phyloP scores from a whole-genome alignment of 2,113 vertebrate species.

The Chroicocephalus ridibundus region DNA sequence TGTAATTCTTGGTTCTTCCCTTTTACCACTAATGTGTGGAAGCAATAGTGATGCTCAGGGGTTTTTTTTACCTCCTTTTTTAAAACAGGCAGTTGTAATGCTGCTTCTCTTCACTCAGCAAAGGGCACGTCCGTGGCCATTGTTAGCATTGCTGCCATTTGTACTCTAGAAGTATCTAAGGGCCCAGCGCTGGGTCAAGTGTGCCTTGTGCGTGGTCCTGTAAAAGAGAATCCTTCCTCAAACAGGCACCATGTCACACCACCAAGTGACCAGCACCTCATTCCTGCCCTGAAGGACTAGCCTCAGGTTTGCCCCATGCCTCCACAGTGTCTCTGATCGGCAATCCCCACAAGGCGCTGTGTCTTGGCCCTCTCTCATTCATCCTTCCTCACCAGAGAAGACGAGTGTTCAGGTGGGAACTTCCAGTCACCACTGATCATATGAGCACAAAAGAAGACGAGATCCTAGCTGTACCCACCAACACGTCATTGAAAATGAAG shows the following conservation, averaged over 20 bases:
- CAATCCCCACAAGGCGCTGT: fast-evolving
- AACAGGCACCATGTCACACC: background rate
- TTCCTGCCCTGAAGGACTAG: background rate
- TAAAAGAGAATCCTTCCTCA: background rate
- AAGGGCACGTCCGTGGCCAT: background rate
- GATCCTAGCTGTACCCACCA: background rate
- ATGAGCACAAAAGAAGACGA: background rate
- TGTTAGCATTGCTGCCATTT: background rate
- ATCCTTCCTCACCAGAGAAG: background rate
- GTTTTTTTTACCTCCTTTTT: background rate
- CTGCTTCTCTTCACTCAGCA: background rate
- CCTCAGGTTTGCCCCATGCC: background rate
- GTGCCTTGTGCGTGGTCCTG: background rate
- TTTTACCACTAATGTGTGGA: background rate
- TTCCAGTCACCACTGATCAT: background rate
- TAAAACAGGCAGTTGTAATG: background rate
- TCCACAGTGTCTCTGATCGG: background rate
- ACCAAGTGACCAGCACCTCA: background rate
- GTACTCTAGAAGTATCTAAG: background rate
- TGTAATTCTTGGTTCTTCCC: background rate
- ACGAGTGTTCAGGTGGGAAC: background rate
- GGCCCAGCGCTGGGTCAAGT: background rate
- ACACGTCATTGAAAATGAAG: background rate
- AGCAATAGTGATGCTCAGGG: background rate
- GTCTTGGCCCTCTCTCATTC: background rate